Evolutionary conservation across 2,888 invertebrate species (phyloP).

Genomic region (Erebia ligea): DNA sequence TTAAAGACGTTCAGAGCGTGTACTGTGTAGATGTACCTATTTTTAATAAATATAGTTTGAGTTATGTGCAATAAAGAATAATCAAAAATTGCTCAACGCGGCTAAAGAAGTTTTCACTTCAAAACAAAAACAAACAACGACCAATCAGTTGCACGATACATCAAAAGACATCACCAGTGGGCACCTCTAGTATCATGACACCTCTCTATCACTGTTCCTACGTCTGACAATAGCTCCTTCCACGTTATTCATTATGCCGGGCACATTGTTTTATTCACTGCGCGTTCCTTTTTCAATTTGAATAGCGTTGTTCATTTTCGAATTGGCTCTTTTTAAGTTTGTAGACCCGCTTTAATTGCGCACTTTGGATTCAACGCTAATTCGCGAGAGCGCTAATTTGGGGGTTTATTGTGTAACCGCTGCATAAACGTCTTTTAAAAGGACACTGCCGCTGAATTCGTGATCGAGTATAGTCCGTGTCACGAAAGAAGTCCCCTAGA

Average conservation of each 20-base stretch:
- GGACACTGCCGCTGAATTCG: slow-evolving; percentile 63
- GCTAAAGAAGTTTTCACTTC: no score
- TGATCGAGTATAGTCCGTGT: slow-evolving; percentile 51
- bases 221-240: slow-evolving; percentile 2
- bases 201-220: no score
- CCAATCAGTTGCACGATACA: no score
- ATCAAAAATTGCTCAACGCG: no score
- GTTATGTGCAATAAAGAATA: no score
- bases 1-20: no score
- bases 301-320: slow-evolving; percentile 80
- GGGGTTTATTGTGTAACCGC: slow-evolving; percentile 72
- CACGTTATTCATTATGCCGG: background rate
- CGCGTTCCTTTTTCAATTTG: slow-evolving; percentile 81
- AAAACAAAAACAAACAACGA: no score
- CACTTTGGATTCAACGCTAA: slow-evolving; percentile 80
- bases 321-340: slow-evolving; percentile 77
- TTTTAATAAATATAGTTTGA: no score
- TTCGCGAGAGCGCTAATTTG: slow-evolving; percentile 78
- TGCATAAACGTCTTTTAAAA: slow-evolving; percentile 69
- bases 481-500: no score
- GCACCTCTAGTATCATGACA: no score
- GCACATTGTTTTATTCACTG: slow-evolving; percentile 72
- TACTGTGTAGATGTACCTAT: no score
- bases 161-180: no score
- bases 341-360: slow-evolving; percentile 78